Evolutionary conservation across 2,888 invertebrate genomes (phyloP).

Genomic region (Pseudococcus viburni): DNA sequence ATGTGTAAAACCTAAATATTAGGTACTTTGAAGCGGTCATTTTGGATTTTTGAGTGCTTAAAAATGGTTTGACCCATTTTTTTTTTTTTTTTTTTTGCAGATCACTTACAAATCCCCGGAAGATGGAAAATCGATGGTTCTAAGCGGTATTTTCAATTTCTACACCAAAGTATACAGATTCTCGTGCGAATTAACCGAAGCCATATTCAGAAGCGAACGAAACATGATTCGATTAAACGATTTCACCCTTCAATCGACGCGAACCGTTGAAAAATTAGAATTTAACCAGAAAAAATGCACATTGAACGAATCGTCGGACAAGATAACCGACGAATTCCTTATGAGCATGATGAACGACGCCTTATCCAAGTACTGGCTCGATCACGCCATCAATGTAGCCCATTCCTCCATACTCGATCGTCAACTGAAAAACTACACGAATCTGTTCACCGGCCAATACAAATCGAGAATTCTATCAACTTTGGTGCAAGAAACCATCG

Average conservation of each 20-base stretch:
- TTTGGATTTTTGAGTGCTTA: too few relatives aligned
- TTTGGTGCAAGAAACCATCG: constrained; percentile 4
- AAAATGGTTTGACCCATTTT: too few relatives aligned
- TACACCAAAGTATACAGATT: constrained; percentile 33
- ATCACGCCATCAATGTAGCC: constrained; percentile 53
- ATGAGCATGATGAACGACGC: constrained; percentile 28
- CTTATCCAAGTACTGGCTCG: constrained; percentile 28
- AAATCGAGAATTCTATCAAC: background rate
- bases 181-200: constrained; percentile 48
- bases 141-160: constrained; percentile 35
- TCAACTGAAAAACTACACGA: background rate
- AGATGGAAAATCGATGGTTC: background rate
- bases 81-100: constrained; percentile 28
- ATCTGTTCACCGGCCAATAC: constrained; percentile 16
- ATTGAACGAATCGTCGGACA: constrained; percentile 1
- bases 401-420: constrained; percentile 8
- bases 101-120: background rate
- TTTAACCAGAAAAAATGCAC: constrained; percentile 35
- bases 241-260: constrained; percentile 4
- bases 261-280: background rate
- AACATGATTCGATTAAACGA: constrained; percentile 31
- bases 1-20: too few relatives aligned
- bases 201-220: background rate
- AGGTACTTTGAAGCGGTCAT: too few relatives aligned
- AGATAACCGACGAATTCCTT: background rate